Evolutionary conservation across 2,888 invertebrate species (phyloP).

Genomic region (Erpobdella octoculata): DNA sequence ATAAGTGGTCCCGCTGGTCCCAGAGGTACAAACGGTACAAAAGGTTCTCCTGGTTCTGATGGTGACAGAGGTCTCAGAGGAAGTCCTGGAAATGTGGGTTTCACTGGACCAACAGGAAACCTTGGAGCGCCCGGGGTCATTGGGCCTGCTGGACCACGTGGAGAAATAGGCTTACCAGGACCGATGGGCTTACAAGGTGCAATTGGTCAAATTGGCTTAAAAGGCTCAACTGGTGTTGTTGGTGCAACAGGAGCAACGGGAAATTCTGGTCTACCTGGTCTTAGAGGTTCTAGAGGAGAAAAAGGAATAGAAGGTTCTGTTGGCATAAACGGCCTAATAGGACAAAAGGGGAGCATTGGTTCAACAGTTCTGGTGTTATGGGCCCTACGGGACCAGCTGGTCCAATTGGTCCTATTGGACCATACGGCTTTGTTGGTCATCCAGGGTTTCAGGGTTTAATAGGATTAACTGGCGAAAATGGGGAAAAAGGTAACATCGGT

Average conservation of each 20-base stretch:
- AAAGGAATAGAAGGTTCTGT: not conserved
- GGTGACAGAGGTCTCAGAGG: not conserved
- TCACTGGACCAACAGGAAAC: not conserved
- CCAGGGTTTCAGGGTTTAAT: slow-evolving; percentile 19
- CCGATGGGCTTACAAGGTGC: not conserved
- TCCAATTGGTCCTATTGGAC: slow-evolving; percentile 34
- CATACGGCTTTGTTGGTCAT: slow-evolving; percentile 18
- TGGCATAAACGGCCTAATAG: not conserved
- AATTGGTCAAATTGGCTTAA: not conserved
- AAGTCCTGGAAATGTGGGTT: not conserved
- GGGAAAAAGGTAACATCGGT: slow-evolving; percentile 33
- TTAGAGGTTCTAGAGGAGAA: not conserved
- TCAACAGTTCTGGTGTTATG: not conserved
- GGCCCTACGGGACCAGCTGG: slow-evolving; percentile 32
- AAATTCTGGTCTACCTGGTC: not conserved
- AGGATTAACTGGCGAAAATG: slow-evolving; percentile 31
- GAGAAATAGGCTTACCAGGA: not conserved
- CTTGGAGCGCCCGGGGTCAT: not conserved
- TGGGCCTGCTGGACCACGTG: not conserved
- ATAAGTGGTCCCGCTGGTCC: no score
- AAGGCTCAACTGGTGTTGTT: not conserved
- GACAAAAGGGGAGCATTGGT: not conserved
- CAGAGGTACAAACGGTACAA: not conserved
- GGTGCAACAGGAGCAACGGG: not conserved
- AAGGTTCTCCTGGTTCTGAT: not conserved